phyloP scores from a whole-genome alignment of 1,140 invertebrate genomes.

The Drosophila virilis region DNA sequence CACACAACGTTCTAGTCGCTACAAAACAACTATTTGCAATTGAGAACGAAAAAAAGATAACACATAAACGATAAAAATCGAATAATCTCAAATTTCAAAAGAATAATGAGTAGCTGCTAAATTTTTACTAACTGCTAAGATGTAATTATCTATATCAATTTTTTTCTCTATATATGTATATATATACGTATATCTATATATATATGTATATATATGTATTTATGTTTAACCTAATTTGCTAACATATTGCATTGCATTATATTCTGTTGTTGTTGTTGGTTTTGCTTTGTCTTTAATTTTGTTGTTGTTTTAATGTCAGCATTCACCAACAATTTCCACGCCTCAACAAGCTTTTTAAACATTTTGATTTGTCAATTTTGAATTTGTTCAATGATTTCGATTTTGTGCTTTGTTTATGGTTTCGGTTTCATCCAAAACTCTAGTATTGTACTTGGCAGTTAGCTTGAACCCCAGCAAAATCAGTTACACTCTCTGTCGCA shows the following conservation, averaged over 20 bases:
- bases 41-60: slow-evolving; percentile 27
- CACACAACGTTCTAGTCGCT: slow-evolving; percentile 26
- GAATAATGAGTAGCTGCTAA: slow-evolving; percentile 70
- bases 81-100: slow-evolving; percentile 20
- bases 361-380: slow-evolving; percentile 4
- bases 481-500: slow-evolving; percentile 19
- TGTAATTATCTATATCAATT: slow-evolving; percentile 76
- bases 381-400: background rate
- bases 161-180: slow-evolving; percentile 43
- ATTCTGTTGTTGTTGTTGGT: background rate
- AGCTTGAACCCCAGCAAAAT: background rate
- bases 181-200: background rate
- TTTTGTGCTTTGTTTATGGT: background rate
- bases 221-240: slow-evolving; percentile 10
- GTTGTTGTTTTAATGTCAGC: background rate
- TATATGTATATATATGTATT: slow-evolving; percentile 29
- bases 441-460: slow-evolving; percentile 12
- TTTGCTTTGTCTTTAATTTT: background rate
- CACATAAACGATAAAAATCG: slow-evolving; percentile 41
- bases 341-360: background rate
- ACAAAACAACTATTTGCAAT: slow-evolving; percentile 13
- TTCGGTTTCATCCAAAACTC: background rate
- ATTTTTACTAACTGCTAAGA: slow-evolving; percentile 78
- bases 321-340: background rate
- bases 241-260: slow-evolving; percentile 8